Evolutionary conservation across 2,888 invertebrate species (phyloP).

Genomic region (Trissoscelio sp.): DNA sequence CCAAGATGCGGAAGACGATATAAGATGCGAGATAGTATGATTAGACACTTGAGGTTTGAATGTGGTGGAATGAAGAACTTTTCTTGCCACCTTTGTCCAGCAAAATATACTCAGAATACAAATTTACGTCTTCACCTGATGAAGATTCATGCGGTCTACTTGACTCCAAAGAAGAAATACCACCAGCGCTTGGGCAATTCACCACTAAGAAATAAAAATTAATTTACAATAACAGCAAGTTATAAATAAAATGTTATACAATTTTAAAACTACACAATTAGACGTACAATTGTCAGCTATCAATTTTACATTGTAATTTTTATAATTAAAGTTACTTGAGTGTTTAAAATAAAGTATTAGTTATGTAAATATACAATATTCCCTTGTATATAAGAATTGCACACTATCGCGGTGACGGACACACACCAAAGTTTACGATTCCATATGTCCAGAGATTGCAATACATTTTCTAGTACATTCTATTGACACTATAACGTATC

Average conservation of each 20-base stretch:
- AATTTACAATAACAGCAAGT: no score
- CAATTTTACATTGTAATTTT: no score
- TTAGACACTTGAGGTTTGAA: constrained; percentile 82
- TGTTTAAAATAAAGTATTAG: neutral
- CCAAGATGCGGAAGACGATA: constrained; percentile 38
- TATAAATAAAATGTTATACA: no score
- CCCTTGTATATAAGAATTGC: constrained; percentile 11
- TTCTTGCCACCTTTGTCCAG: constrained; percentile 75
- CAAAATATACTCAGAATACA: constrained; percentile 72
- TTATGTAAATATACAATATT: constrained; percentile 1
- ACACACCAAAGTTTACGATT: neutral
- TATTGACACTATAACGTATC: constrained; percentile 15
- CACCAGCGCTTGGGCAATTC: neutral
- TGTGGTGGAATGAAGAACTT: constrained; percentile 79
- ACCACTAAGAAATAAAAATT: constrained; percentile 7
- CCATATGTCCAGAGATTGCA: neutral
- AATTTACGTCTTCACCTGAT: constrained; percentile 47
- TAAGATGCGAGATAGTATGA: constrained; percentile 78
- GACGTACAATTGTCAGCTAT: no score
- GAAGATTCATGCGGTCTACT: constrained; percentile 35
- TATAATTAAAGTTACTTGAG: no score
- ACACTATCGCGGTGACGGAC: neutral
- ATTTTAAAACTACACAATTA: no score
- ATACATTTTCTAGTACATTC: neutral
- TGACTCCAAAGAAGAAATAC: constrained; percentile 46